Evolutionary conservation across 2,113 vertebrate genomes (phyloP).

Genomic region (Grantiella picta): DNA sequence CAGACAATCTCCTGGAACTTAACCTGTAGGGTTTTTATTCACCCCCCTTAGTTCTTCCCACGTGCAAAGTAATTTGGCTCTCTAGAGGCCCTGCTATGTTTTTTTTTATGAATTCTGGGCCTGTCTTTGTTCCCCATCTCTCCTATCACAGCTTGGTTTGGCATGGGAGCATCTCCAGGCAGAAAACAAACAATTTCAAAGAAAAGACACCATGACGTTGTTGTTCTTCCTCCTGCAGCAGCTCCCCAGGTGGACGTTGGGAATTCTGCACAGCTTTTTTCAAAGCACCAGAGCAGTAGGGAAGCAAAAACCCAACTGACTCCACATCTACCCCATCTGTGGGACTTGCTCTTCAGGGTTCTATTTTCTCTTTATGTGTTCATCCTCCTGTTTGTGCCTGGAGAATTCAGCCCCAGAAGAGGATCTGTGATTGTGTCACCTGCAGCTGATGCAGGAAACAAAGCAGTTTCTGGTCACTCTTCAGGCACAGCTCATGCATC

Average conservation of each 20-base stretch:
- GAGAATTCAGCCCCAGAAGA: not conserved
- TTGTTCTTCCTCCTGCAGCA: not conserved
- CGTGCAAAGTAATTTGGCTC: not conserved
- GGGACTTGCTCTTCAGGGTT: not conserved
- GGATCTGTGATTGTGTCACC: not conserved
- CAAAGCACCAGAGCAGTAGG: not conserved
- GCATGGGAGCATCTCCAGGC: not conserved
- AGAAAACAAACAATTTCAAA: not conserved
- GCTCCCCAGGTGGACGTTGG: not conserved
- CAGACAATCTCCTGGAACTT: not conserved
- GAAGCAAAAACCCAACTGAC: not conserved
- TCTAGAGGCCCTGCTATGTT: not conserved
- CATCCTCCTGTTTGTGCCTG: not conserved
- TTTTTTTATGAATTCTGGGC: not conserved
- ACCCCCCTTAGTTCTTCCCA: not conserved
- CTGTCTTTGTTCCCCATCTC: not conserved
- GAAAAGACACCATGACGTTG: not conserved
- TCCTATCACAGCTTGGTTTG: not conserved
- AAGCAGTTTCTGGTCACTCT: accelerated
- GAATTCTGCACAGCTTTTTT: not conserved
- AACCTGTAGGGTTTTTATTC: not conserved
- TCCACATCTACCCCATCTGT: not conserved
- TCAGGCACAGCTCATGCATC: not conserved
- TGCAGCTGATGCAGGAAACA: not conserved
- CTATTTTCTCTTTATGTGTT: not conserved